These are phyloP conservation scores for Geococcyx californianus DNA, from an alignment of 2,113 vertebrate genomes.

Conservation along the genomic window DNA sequence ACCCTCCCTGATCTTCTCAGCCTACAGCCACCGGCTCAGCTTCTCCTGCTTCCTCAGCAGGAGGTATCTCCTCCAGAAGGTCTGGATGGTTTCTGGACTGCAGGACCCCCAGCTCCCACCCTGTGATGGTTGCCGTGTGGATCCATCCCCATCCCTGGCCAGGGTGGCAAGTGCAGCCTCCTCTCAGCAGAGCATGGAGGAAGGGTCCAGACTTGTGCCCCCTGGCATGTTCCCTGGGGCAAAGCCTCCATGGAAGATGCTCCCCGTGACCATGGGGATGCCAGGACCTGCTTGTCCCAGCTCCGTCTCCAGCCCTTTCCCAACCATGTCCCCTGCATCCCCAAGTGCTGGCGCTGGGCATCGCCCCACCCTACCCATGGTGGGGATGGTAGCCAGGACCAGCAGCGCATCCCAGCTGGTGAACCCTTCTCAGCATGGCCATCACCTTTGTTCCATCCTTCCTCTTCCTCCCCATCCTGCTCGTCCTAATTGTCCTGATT, in stretches of 20 bases:
- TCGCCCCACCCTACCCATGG: neutral
- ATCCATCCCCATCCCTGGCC: neutral
- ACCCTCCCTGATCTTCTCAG: neutral
- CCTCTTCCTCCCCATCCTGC: neutral
- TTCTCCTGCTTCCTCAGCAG: neutral
- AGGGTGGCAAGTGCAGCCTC: neutral
- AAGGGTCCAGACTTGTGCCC: neutral
- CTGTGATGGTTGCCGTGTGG: fast-evolving
- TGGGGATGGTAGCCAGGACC: neutral
- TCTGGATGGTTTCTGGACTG: neutral
- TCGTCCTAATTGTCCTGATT: too few relatives aligned
- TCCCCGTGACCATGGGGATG: fast-evolving
- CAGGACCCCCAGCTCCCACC: fast-evolving
- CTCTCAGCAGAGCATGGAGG: fast-evolving
- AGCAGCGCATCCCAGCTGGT: neutral
- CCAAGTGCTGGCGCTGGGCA: neutral
- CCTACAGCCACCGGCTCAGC: neutral
- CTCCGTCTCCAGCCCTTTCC: neutral
- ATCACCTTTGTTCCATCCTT: neutral
- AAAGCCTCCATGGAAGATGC: neutral
- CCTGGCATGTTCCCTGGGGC: fast-evolving
- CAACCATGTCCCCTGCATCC: fast-evolving
- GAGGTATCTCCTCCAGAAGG: neutral
- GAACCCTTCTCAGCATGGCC: too few relatives aligned
- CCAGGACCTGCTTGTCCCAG: neutral